phyloP scores from a whole-genome alignment of 2,888 invertebrate genomes.

The Phanerotoma sp. region DNA sequence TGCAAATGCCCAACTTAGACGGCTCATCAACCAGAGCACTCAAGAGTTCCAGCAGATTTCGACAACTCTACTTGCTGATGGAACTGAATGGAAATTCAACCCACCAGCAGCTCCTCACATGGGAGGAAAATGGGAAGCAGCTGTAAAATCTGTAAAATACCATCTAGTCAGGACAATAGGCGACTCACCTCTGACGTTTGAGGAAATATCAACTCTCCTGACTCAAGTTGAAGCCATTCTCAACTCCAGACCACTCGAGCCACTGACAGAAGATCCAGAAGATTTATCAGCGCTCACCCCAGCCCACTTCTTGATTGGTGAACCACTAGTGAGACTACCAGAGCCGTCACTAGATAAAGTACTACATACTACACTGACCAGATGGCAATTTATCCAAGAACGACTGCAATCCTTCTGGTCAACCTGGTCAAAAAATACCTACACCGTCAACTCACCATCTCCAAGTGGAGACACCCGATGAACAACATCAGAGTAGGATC shows the following conservation, averaged over 20 bases:
- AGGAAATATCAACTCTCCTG: slow-evolving; percentile 11
- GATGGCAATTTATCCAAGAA: slow-evolving; percentile 16
- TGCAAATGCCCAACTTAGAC: slow-evolving; percentile 11
- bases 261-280: slow-evolving; percentile 23
- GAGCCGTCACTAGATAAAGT: slow-evolving; percentile 12
- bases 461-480: slow-evolving; percentile 3
- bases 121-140: slow-evolving; percentile 23
- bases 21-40: background rate
- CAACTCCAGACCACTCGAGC: slow-evolving; percentile 31
- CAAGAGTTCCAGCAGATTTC: background rate
- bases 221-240: slow-evolving; percentile 28
- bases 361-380: slow-evolving; percentile 4
- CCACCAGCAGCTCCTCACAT: slow-evolving; percentile 22
- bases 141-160: slow-evolving; percentile 13
- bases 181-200: slow-evolving; percentile 2
- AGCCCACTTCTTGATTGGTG: slow-evolving; percentile 29
- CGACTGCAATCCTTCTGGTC: slow-evolving; percentile 34
- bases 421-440: slow-evolving; percentile 9
- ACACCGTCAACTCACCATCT: background rate
- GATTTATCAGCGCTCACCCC: slow-evolving; percentile 30
- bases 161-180: slow-evolving; percentile 5
- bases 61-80: slow-evolving; percentile 1
- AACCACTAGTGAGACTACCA: slow-evolving; percentile 14
- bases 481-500: slow-evolving; percentile 5
- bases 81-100: slow-evolving; percentile 11